Base-by-base conservation (phyloP, 2,888 invertebrate species). In the Antitype chi region DNA sequence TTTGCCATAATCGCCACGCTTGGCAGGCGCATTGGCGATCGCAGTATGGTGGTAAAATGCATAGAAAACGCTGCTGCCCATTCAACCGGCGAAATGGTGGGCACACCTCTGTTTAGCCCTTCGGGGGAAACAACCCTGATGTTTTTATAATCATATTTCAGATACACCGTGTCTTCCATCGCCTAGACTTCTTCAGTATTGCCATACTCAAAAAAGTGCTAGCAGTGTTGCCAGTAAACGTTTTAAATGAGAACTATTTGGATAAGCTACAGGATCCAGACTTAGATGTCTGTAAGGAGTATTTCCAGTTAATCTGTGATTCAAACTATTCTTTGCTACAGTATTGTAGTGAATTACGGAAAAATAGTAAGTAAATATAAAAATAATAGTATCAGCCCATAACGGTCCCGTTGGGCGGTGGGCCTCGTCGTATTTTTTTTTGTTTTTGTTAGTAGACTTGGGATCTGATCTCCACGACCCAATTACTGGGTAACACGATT, bases 261-360 rank as follows among this genome's bases (percentile, higher is more conserved):
- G 6, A 77, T 69, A 70, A 52, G 80, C 17, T 79, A 25, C n/a
- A 71, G 32, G n/a, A 84, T 71, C 25, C 80, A 66, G 74, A 66
- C 0, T 62, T 80, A 3, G 78, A 83, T 5, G 82, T 79, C n/a
- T 89, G 84, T 43, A 89, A 83, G 72, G 74, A 81, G 47, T 90
- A 92, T 49, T 84, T 95, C 8, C 89, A 90, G 52, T 75, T 93
- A 8, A 77, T 95, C 0, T 87, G 91, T 2, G 93, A 94, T 38
- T 90, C 93, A 0, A 86, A 85, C 7, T 85, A 73, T 83, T 20
- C 77, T 88, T 75, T 73, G 60, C 23, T 87, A 74, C 69, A 91
- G 87, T 78, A 91, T 90, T 76, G 84, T 62, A 4, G 73, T 71
- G 72, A 67, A 0, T 52, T 88, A 13, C 66, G 70, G 20, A 70